phyloP scores from a whole-genome alignment of 2,797 vertebrate species.

The Sebastes cheni region DNA sequence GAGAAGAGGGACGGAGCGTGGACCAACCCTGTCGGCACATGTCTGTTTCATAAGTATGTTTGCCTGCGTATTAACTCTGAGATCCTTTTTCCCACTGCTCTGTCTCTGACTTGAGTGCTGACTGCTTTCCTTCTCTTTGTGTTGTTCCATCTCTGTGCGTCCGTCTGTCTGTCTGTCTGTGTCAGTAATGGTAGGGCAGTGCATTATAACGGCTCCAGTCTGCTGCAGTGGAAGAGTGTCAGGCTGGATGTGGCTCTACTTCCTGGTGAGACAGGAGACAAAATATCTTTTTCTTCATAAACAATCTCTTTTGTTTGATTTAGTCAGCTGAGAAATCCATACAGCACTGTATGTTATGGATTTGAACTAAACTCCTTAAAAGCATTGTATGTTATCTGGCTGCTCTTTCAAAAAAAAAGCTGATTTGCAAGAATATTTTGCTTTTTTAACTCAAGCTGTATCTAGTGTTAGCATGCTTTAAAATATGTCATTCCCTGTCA shows the following conservation, averaged over 20 bases:
- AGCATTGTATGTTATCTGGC: conserved; percentile 6
- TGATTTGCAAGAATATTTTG: conserved; percentile 12
- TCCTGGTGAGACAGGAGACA: conserved; percentile 86
- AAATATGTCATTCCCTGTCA: neutral
- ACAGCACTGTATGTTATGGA: conserved; percentile 4
- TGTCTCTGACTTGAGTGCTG: conserved; percentile 46
- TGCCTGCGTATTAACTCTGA: neutral
- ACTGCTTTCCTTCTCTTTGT: conserved; percentile 42
- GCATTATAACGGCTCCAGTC: conserved; percentile 98
- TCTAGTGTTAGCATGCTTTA: neutral
- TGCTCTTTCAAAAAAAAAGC: conserved; percentile 16
- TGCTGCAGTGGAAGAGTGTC: conserved; percentile 99
- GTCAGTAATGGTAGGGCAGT: conserved; percentile 95
- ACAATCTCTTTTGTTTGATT: conserved; percentile 9
- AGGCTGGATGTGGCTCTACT: conserved; percentile 94
- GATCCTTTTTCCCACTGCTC: conserved; percentile 9
- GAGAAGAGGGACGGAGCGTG: conserved; percentile 97
- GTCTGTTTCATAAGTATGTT: conserved; percentile 98
- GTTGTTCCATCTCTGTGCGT: conserved; percentile 35
- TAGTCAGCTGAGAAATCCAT: conserved; percentile 19
- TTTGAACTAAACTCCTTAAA: conserved; percentile 15
- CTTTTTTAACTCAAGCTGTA: conserved; percentile 4
- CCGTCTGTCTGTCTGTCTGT: conserved; percentile 45
- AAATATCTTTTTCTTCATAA: neutral
- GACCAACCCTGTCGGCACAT: conserved; percentile 99